These are phyloP conservation scores for Oncorhynchus kisutch DNA, from an alignment of 2,113 vertebrate genomes.

Conservation along the genomic window DNA sequence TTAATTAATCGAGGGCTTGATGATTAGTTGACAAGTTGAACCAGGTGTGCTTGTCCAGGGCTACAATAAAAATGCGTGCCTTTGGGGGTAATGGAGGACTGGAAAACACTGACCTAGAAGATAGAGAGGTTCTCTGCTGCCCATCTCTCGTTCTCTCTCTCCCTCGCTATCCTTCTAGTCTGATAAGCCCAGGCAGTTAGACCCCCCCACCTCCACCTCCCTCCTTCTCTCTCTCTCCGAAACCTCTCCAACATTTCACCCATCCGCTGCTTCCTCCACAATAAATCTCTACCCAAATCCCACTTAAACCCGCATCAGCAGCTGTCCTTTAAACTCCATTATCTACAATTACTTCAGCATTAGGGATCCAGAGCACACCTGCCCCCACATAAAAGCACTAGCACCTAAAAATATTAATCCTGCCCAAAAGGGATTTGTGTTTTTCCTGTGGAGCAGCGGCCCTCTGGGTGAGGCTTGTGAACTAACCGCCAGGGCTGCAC, in stretches of 20 bases:
- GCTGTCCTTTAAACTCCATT: constrained; percentile 78
- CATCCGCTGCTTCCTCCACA: constrained; percentile 45
- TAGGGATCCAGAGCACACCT: constrained; percentile 66
- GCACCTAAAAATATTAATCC: constrained; percentile 63
- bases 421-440: constrained; percentile 61
- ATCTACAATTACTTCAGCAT: constrained; percentile 77
- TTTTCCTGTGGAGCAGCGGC: constrained; percentile 41
- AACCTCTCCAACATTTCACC: constrained; percentile 51
- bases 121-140: background rate
- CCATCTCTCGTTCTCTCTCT: background rate
- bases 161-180: constrained; percentile 12
- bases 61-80: no score
- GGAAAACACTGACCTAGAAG: background rate
- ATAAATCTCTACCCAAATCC: constrained; percentile 72
- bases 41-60: no score
- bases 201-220: constrained; percentile 13
- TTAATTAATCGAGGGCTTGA: no score
- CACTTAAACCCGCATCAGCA: constrained; percentile 71
- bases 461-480: constrained; percentile 20
- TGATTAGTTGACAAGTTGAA: no score
- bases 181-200: constrained; percentile 38
- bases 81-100: no score
- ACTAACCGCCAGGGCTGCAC: no score
- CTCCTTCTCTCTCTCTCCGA: constrained; percentile 20
- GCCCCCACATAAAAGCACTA: constrained; percentile 61